Conservation (phyloP, 2,888 invertebrate genomes). For the Lobophora halterata region DNA sequence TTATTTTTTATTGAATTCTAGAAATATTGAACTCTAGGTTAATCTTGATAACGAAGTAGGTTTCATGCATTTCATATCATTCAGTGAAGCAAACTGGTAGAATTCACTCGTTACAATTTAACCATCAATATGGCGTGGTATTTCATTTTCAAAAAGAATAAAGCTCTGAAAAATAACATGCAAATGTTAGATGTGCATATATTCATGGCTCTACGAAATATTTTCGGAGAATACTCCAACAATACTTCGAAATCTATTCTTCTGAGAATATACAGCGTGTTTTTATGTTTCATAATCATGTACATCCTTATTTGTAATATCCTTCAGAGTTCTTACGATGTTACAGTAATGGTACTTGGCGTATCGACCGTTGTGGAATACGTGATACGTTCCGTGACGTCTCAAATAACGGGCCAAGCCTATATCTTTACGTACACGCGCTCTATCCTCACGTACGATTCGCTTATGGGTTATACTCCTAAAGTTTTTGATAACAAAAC, state of each 20-base stretch:
- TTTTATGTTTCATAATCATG: no score
- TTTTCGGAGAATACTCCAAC: slow-evolving; percentile 5
- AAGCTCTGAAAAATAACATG: no score
- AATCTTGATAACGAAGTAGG: no score
- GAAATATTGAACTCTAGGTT: no score
- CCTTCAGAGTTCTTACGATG: neutral
- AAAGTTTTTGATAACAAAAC: neutral
- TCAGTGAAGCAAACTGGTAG: no score
- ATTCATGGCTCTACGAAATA: neutral
- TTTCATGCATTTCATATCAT: no score
- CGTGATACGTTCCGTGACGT: neutral
- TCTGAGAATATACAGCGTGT: no score
- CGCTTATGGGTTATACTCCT: neutral
- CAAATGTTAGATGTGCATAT: slow-evolving; percentile 4
- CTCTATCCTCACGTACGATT: neutral
- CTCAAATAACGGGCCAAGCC: neutral
- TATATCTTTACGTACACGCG: neutral
- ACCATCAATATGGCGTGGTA: no score
- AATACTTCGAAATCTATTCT: slow-evolving; percentile 5
- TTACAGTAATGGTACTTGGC: neutral
- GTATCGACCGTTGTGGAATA: neutral
- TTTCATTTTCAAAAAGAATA: no score
- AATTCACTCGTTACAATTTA: no score
- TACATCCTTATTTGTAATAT: neutral
- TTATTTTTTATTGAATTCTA: no score